Percentiles rank a stretch among this genome's conserved stretches.
These are phyloP conservation scores for Listronotus bonariensis DNA, from an alignment of 1,140 invertebrate genomes.

Conservation along the genomic window DNA sequence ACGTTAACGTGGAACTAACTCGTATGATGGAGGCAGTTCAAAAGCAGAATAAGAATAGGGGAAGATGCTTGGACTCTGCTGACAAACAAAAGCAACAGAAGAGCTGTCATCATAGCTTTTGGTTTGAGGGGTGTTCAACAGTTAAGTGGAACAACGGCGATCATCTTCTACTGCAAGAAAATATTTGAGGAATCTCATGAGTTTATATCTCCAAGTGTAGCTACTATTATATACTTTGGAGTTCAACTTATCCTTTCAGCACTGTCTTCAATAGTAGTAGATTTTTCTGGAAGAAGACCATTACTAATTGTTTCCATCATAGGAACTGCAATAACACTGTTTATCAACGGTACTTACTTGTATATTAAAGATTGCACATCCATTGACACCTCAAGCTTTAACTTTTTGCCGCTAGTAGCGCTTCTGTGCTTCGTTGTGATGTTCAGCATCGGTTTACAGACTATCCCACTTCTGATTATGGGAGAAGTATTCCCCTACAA, in stretches of 20 bases:
- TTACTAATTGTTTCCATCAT: slow-evolving; percentile 67
- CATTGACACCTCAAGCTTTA: slow-evolving; percentile 52
- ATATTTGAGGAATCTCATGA: slow-evolving; percentile 68
- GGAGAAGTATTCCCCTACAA: slow-evolving; percentile 75
- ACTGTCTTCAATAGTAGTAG: slow-evolving; percentile 68
- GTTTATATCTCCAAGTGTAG: slow-evolving; percentile 43
- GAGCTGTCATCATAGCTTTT: slow-evolving; percentile 66
- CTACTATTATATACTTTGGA: slow-evolving; percentile 64
- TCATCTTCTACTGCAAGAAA: slow-evolving; percentile 75
- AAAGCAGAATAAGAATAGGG: slow-evolving; percentile 60
- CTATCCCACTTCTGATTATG: slow-evolving; percentile 72
- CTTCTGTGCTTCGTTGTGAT: slow-evolving; percentile 71
- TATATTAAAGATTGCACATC: slow-evolving; percentile 57
- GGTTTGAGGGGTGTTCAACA: slow-evolving; percentile 73
- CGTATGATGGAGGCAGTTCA: slow-evolving; percentile 63
- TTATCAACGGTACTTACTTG: slow-evolving; percentile 64
- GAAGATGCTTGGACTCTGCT: slow-evolving; percentile 63
- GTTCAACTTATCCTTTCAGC: slow-evolving; percentile 69
- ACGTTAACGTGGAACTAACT: slow-evolving; percentile 59
- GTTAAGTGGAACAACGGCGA: slow-evolving; percentile 74
- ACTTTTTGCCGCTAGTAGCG: slow-evolving; percentile 66
- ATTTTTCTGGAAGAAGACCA: slow-evolving; percentile 71
- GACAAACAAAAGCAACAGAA: slow-evolving; percentile 63
- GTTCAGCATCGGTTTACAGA: slow-evolving; percentile 71
- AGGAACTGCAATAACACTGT: slow-evolving; percentile 57